A percentile compares a stretch with the other conserved stretches of the same genome.
These are phyloP conservation scores for Eumaeus atala DNA, from an alignment of 1,140 invertebrate species.

Conservation along the genomic window DNA sequence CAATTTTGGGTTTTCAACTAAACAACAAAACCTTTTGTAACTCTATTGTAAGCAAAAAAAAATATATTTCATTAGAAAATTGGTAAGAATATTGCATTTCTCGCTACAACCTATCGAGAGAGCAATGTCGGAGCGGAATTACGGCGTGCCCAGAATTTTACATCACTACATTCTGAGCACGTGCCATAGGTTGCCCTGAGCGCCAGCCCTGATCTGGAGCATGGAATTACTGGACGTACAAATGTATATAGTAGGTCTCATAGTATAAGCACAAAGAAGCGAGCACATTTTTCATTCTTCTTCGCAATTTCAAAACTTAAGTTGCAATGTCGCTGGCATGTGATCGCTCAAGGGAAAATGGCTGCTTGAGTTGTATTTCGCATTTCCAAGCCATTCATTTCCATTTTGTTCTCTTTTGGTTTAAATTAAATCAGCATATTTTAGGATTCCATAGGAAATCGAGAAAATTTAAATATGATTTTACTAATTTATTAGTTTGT, in stretches of 20 bases:
- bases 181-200: constrained; percentile 1
- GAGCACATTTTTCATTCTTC: background rate
- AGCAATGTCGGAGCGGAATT: background rate
- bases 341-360: background rate
- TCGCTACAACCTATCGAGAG: background rate
- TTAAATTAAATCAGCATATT: too few species aligned
- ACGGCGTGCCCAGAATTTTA: background rate
- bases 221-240: background rate
- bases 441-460: too few species aligned
- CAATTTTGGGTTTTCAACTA: too few species aligned
- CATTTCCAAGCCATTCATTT: background rate
- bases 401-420: too few species aligned
- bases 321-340: background rate
- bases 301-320: background rate
- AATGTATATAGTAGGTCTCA: background rate
- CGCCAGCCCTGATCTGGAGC: constrained; percentile 1
- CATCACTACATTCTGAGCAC: constrained; percentile 1
- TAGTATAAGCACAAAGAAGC: background rate
- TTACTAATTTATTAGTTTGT: too few species aligned
- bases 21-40: background rate
- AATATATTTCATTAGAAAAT: background rate
- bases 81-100: background rate
- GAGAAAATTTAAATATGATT: too few species aligned
- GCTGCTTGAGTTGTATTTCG: background rate
- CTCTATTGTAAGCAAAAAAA: background rate